Percentiles rank a stretch among this genome's conserved stretches.
These are phyloP conservation scores for Microplitis deprimator DNA, from an alignment of 2,888 invertebrate species.

Conservation along the genomic window DNA sequence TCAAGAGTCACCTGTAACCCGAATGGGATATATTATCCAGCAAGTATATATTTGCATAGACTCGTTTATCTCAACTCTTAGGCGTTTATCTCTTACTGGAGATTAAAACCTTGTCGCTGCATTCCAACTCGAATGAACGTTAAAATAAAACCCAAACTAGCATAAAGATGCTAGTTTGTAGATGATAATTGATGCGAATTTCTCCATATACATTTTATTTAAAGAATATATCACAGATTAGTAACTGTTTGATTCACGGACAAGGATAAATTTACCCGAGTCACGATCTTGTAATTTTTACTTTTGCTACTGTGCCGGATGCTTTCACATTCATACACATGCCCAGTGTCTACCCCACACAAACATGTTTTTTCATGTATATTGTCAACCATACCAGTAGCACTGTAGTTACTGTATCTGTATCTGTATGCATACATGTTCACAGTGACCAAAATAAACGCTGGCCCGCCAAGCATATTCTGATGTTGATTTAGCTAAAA, in stretches of 20 bases:
- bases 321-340: slow-evolving; percentile 13
- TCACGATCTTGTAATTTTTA: slow-evolving; percentile 17
- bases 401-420: slow-evolving; percentile 16
- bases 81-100: slow-evolving; percentile 29
- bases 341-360: background rate
- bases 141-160: background rate
- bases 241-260: slow-evolving; percentile 22
- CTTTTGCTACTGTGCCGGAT: slow-evolving; percentile 18
- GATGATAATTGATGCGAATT: slow-evolving; percentile 34
- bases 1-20: slow-evolving; percentile 35
- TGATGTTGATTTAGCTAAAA: slow-evolving; percentile 38
- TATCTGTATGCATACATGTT: no score
- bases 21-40: slow-evolving; percentile 27
- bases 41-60: slow-evolving; percentile 38
- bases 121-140: slow-evolving; percentile 23
- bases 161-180: slow-evolving; percentile 5
- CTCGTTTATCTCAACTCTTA: slow-evolving; percentile 34
- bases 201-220: slow-evolving; percentile 2
- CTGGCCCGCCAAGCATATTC: slow-evolving; percentile 40
- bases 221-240: slow-evolving; percentile 26
- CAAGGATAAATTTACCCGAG: slow-evolving; percentile 33
- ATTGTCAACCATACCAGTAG: background rate
- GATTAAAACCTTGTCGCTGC: slow-evolving; percentile 35
- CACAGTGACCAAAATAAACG: no score
- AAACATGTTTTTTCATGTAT: no score